Evolutionary conservation across 2,113 vertebrate genomes (phyloP).

Genomic region (Montifringilla adamsi): DNA sequence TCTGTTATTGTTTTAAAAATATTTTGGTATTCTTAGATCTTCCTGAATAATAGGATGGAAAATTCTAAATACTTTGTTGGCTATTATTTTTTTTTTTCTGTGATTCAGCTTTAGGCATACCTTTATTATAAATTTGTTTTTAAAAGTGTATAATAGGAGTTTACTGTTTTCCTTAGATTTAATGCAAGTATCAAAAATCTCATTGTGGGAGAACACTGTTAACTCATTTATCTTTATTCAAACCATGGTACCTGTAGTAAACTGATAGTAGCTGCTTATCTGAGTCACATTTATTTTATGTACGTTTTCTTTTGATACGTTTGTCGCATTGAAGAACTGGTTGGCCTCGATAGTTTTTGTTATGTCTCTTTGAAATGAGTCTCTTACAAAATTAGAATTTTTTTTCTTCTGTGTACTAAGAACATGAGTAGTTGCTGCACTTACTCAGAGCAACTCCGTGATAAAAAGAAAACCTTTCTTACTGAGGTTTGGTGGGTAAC

Average conservation of each 20-base stretch:
- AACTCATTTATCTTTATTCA: not conserved
- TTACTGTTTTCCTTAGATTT: not conserved
- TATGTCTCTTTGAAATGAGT: not conserved
- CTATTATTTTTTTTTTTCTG: not conserved
- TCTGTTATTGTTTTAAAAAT: not conserved
- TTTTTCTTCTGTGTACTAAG: not conserved
- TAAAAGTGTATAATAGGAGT: not conserved
- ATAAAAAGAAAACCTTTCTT: not conserved
- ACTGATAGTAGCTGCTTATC: not conserved
- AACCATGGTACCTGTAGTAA: not conserved
- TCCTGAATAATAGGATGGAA: not conserved
- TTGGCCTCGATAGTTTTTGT: not conserved
- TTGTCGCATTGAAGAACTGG: not conserved
- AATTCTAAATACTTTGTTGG: not conserved
- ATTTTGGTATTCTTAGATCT: conserved; percentile 39
- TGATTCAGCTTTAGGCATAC: not conserved
- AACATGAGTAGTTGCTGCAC: not conserved
- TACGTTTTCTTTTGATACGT: not conserved
- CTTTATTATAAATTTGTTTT: not conserved
- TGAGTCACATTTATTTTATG: not conserved
- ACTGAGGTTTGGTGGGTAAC: rapidly evolving
- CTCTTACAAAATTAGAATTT: not conserved
- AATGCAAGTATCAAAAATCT: not conserved
- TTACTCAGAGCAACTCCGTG: not conserved
- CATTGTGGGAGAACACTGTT: not conserved